Evolutionary conservation across 2,888 invertebrate species (phyloP).

Genomic region (Gnatocerus cornutus): DNA sequence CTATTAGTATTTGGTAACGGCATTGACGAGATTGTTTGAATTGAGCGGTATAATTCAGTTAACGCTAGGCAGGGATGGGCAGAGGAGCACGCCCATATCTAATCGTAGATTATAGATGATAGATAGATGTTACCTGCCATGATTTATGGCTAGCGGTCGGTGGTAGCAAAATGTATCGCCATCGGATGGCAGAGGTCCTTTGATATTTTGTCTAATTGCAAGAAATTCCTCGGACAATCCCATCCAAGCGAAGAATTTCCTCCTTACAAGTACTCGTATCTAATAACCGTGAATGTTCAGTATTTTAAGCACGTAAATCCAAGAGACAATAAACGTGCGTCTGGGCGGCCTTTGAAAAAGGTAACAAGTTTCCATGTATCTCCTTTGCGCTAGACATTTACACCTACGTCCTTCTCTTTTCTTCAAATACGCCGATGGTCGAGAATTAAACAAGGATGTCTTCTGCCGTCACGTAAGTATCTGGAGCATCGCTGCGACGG

Average conservation of each 20-base stretch:
- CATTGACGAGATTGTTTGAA: constrained; percentile 52
- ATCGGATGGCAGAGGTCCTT: not conserved
- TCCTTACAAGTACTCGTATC: constrained; percentile 50
- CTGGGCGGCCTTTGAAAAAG: constrained; percentile 63
- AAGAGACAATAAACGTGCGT: constrained; percentile 65
- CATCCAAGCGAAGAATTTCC: constrained; percentile 10
- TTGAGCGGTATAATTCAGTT: constrained; percentile 60
- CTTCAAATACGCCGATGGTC: constrained; percentile 53
- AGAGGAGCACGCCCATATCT: constrained; percentile 66
- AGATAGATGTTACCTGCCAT: constrained; percentile 66
- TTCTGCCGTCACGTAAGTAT: constrained; percentile 56
- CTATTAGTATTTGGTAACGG: constrained; percentile 55
- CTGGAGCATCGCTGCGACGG: constrained; percentile 50
- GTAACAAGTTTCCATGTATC: constrained; percentile 60
- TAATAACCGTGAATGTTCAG: constrained; percentile 59
- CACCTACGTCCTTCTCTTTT: constrained; percentile 57
- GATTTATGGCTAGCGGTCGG: constrained; percentile 64
- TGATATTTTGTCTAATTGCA: not conserved
- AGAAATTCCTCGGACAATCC: constrained; percentile 10
- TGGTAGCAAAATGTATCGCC: constrained; percentile 54
- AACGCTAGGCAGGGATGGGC: constrained; percentile 58
- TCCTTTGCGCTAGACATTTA: constrained; percentile 57
- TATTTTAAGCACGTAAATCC: constrained; percentile 65
- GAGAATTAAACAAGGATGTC: constrained; percentile 61
- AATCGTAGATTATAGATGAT: constrained; percentile 67